A percentile compares a stretch with the other conserved stretches of the same genome.
Evolutionary conservation across 2,113 vertebrate genomes (phyloP).

Genomic region (Oxygymnocypris stewartii): DNA sequence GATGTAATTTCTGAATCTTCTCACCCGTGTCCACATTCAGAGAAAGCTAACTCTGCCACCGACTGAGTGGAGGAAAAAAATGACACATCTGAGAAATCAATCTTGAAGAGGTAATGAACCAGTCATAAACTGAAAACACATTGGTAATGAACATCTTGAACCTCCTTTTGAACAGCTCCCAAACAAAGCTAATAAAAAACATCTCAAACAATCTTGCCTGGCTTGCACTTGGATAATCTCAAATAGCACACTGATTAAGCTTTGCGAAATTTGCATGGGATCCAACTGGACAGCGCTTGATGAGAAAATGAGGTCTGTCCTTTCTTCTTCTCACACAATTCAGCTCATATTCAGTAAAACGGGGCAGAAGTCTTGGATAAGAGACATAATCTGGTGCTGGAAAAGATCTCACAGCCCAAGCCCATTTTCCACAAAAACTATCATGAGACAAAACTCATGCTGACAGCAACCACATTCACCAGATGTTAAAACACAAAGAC

Average conservation of each 20-base stretch:
- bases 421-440: slow-evolving; percentile 49
- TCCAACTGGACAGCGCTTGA: background rate
- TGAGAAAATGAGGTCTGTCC: slow-evolving; percentile 37
- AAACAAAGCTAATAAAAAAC: background rate
- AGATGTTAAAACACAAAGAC: slow-evolving; percentile 33
- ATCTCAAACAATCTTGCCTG: background rate
- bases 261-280: background rate
- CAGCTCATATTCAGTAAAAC: slow-evolving; percentile 48
- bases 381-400: slow-evolving; percentile 39
- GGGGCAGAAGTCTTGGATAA: slow-evolving; percentile 34
- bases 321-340: slow-evolving; percentile 43
- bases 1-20: background rate
- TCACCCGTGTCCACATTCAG: slow-evolving; percentile 1
- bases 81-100: background rate
- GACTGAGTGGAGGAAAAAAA: slow-evolving; percentile 1
- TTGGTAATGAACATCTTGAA: background rate
- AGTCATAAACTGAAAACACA: background rate
- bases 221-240: background rate
- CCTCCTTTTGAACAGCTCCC: background rate
- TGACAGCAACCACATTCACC: slow-evolving; percentile 42
- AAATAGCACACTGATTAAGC: slow-evolving; percentile 11
- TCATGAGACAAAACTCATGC: slow-evolving; percentile 52
- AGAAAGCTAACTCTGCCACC: background rate
- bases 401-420: background rate
- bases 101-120: slow-evolving; percentile 1